Evolutionary conservation across 2,797 vertebrate species (phyloP).

Genomic region (Sebastes iracundus): DNA sequence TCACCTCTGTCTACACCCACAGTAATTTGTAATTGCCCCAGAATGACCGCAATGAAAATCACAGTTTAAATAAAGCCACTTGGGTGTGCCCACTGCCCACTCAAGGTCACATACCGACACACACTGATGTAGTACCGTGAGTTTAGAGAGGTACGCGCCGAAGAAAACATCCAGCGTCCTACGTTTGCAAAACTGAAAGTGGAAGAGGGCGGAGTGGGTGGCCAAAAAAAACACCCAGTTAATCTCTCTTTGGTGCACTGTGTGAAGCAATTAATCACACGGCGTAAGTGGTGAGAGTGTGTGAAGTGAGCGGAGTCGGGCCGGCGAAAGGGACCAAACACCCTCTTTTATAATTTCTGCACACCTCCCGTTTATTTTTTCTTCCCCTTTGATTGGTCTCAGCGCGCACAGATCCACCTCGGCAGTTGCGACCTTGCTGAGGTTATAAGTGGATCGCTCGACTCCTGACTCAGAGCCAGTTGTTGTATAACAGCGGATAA

Average conservation of each 20-base stretch:
- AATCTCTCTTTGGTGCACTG: constrained; percentile 39
- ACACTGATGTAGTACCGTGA: not conserved
- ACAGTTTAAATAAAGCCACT: constrained; percentile 12
- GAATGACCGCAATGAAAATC: constrained; percentile 7
- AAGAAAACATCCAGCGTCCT: not conserved
- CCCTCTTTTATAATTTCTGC: constrained; percentile 38
- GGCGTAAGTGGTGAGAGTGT: constrained; percentile 22
- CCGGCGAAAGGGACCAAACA: constrained; percentile 23
- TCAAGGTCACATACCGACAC: constrained; percentile 22
- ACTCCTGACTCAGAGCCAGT: constrained; percentile 58
- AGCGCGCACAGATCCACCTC: constrained; percentile 27
- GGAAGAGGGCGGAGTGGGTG: constrained; percentile 6
- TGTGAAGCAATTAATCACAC: constrained; percentile 57
- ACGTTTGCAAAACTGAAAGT: not conserved
- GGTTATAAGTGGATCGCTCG: constrained; percentile 55
- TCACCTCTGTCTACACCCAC: constrained; percentile 7
- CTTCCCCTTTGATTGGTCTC: constrained; percentile 40
- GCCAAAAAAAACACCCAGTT: constrained; percentile 31
- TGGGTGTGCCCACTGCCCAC: not conserved
- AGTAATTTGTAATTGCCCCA: constrained; percentile 4
- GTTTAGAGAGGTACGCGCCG: not conserved
- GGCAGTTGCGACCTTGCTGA: constrained; percentile 61
- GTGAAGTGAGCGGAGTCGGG: constrained; percentile 22
- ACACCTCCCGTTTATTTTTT: constrained; percentile 19
- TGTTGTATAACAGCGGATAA: constrained; percentile 61